Percentiles rank a stretch among this genome's conserved stretches.
These are phyloP conservation scores for Calycopis cecrops DNA, from an alignment of 1,140 invertebrate genomes.

Conservation along the genomic window DNA sequence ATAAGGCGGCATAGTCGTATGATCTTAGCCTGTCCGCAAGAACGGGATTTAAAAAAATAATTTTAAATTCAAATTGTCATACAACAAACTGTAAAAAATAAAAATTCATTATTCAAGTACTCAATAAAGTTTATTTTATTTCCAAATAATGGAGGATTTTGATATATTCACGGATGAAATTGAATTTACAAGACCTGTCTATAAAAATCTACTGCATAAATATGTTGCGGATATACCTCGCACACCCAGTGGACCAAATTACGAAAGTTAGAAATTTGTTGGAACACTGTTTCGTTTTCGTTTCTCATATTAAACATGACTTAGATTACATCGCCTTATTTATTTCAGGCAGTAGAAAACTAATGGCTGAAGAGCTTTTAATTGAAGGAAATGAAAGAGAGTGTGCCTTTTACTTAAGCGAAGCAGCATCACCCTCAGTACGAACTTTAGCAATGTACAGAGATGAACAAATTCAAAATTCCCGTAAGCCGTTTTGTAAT, in stretches of 20 bases:
- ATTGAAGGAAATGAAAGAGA: constrained; percentile 38
- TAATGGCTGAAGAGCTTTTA: constrained; percentile 51
- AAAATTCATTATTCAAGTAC: too few species aligned
- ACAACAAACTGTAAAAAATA: too few species aligned
- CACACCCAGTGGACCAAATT: constrained; percentile 61
- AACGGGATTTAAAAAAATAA: too few species aligned
- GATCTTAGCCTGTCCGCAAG: too few species aligned
- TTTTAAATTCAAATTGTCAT: too few species aligned
- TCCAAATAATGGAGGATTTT: constrained; percentile 52
- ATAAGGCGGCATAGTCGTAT: too few species aligned
- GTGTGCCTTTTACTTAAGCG: constrained; percentile 62
- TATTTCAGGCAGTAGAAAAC: constrained; percentile 54
- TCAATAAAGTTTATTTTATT: constrained; percentile 8
- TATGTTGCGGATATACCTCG: constrained; percentile 45
- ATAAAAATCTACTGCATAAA: constrained; percentile 51
- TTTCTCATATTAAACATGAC: neutral
- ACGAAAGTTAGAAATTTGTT: constrained; percentile 57
- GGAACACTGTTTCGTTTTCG: neutral
- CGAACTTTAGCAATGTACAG: constrained; percentile 59
- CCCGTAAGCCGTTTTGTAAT: constrained; percentile 32
- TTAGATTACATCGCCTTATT: constrained; percentile 4
- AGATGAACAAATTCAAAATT: constrained; percentile 48
- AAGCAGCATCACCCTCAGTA: constrained; percentile 56
- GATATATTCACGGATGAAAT: constrained; percentile 64
- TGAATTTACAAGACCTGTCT: constrained; percentile 47